Evolutionary conservation across 2,113 vertebrate genomes (phyloP), one percentile per base, ranked within the genome.

Genomic region (Nansenia antarctica): DNA sequence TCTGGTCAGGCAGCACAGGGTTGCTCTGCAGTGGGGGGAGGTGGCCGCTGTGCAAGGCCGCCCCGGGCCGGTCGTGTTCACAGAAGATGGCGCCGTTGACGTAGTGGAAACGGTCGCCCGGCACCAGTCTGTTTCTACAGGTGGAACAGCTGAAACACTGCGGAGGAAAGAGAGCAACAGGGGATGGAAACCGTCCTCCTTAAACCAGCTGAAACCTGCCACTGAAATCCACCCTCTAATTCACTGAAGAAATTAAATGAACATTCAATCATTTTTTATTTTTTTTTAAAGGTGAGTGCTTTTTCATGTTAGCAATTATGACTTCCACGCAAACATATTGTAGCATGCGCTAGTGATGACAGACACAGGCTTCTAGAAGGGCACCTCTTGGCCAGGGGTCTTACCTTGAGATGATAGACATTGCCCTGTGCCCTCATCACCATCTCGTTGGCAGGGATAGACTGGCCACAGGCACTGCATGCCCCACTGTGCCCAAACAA

Each of bases 101-200:
- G 54, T 92, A 94, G 74, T 93, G 93, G 81, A 94, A 94, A 30
- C 92, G 89, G 69, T 94, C 93, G 0, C 93, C 93, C 0, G 93
- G 93, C 79, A 94, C 86, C 57, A 94, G 86, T 53, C 92, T 79
- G 87, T 90, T 93, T 77, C 91, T 88, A 77, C 93, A 94, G 34
- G 93, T 94, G 70, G 92, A 91, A 70, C 93, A 94, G 68, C 87
- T 92, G 90, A 94, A 94, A 86, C 93, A 94, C 93, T 94, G 79
- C 4, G 53, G 22, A 35, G 53, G 20, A 47, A 32, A 11, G 15
- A 14, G 14, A 6, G 3, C n/a, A n/a, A 1, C 26, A 5, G 52
- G 30, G n/a, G 32, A 55, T 20, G 29, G 54, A 49, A 22, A 49
- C 3, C 5, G 2, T 20, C 39, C 7, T 31, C 26, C 18, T 29